phyloP scores from a whole-genome alignment of 2,797 vertebrate genomes.

The Acrocephalus scirpaceus region DNA sequence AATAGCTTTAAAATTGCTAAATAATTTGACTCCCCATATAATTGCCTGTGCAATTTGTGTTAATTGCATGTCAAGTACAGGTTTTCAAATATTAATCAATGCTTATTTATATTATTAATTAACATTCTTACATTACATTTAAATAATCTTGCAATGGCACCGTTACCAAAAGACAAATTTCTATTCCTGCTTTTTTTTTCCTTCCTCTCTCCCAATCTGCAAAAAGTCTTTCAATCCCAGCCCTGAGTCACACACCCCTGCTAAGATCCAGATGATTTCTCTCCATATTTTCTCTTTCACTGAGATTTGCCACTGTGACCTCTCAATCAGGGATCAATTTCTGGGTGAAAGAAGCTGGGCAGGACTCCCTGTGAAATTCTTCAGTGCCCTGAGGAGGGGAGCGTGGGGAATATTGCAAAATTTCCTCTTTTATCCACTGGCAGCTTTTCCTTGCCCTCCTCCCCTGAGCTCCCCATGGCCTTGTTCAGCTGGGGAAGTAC shows the following conservation, averaged over 20 bases:
- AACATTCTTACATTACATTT: constrained; percentile 52
- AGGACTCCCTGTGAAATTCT: neutral
- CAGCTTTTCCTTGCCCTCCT: neutral
- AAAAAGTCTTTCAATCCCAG: neutral
- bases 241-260: neutral
- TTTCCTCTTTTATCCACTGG: neutral
- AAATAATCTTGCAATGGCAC: constrained; percentile 19
- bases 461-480: fast-evolving
- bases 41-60: constrained; percentile 74
- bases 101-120: constrained; percentile 65
- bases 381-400: neutral
- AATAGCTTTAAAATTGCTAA: constrained; percentile 69
- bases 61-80: constrained; percentile 72
- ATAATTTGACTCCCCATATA: constrained; percentile 70
- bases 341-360: neutral
- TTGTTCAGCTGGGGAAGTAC: neutral
- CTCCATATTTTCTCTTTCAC: neutral
- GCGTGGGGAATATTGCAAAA: neutral
- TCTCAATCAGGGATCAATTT: neutral
- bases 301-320: neutral
- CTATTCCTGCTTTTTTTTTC: neutral
- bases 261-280: neutral
- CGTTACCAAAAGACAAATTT: constrained; percentile 9
- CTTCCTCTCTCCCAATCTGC: neutral
- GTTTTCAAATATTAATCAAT: constrained; percentile 69